Conservation (phyloP, 2,888 invertebrate species). For the Macropis europaea region DNA sequence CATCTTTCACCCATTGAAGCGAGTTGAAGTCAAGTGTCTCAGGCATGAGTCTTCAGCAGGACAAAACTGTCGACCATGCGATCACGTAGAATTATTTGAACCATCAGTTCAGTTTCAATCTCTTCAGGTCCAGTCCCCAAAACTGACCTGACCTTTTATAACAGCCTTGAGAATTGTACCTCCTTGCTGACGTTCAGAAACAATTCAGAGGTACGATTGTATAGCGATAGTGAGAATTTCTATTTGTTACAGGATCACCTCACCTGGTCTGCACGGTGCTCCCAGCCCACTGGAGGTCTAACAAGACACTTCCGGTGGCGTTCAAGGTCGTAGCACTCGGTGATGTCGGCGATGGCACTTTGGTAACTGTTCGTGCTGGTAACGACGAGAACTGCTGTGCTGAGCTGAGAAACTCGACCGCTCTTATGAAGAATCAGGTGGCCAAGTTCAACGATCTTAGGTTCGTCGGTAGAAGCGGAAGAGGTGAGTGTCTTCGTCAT, state of each 20-base stretch:
- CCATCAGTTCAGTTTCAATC: too few species aligned
- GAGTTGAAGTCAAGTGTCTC: too few species aligned
- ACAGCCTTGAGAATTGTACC: too few species aligned
- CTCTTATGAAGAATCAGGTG: slow-evolving; percentile 98
- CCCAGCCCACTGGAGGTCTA: slow-evolving; percentile 98
- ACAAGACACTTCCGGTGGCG: slow-evolving; percentile 98
- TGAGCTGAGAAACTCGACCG: slow-evolving; percentile 95
- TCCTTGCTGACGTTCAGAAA: too few species aligned
- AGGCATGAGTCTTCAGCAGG: too few species aligned
- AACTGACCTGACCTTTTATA: too few species aligned
- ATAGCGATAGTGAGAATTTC: too few species aligned
- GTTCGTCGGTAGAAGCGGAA: slow-evolving; percentile 98
- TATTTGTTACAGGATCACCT: slow-evolving; percentile 83
- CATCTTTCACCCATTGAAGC: too few species aligned
- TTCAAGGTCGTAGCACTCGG: slow-evolving; percentile 98
- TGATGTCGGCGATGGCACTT: slow-evolving; percentile 96
- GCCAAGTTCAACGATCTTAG: slow-evolving; percentile 99
- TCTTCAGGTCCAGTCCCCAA: too few species aligned
- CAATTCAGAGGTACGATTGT: neutral
- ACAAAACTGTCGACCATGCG: too few species aligned
- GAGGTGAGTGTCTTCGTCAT: slow-evolving; percentile 89
- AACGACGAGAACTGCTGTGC: slow-evolving; percentile 99
- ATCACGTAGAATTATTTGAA: too few species aligned
- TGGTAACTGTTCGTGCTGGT: slow-evolving; percentile 97
- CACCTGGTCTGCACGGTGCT: slow-evolving; percentile 97